These are phyloP conservation scores for Chunga burmeisteri DNA, from an alignment of 2,113 vertebrate species.

Conservation along the genomic window DNA sequence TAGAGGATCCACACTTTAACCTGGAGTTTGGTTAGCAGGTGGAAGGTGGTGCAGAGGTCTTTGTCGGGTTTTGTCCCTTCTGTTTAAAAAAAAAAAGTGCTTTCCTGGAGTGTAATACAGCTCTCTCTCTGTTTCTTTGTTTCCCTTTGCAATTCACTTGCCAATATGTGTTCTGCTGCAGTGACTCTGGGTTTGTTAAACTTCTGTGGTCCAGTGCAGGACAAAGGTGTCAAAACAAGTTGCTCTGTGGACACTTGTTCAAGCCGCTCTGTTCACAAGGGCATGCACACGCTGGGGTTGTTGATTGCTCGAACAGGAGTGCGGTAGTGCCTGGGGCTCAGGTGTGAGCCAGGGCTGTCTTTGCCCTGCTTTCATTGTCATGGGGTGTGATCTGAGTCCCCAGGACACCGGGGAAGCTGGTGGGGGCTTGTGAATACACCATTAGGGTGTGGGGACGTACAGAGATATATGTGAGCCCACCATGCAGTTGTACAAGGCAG, in stretches of 20 bases:
- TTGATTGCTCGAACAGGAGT: neutral
- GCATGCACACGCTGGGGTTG: neutral
- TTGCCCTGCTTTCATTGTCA: neutral
- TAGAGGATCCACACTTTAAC: neutral
- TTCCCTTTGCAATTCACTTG: neutral
- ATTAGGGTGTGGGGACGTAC: neutral
- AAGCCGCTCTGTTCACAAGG: neutral
- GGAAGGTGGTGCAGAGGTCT: neutral
- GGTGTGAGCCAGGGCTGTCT: neutral
- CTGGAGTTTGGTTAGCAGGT: neutral
- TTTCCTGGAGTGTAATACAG: neutral
- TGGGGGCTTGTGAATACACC: neutral
- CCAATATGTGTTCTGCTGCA: neutral
- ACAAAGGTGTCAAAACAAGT: neutral
- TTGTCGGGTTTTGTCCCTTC: neutral
- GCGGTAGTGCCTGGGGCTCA: neutral
- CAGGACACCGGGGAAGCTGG: neutral
- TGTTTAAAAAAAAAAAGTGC: neutral
- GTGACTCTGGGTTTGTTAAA: neutral
- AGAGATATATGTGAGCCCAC: neutral
- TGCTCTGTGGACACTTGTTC: neutral
- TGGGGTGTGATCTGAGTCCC: neutral
- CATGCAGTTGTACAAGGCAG: neutral
- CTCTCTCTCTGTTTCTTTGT: neutral
- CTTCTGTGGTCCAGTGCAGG: neutral